Evolutionary conservation across 2,888 invertebrate genomes (phyloP).

Genomic region (Mycalesis mineus): DNA sequence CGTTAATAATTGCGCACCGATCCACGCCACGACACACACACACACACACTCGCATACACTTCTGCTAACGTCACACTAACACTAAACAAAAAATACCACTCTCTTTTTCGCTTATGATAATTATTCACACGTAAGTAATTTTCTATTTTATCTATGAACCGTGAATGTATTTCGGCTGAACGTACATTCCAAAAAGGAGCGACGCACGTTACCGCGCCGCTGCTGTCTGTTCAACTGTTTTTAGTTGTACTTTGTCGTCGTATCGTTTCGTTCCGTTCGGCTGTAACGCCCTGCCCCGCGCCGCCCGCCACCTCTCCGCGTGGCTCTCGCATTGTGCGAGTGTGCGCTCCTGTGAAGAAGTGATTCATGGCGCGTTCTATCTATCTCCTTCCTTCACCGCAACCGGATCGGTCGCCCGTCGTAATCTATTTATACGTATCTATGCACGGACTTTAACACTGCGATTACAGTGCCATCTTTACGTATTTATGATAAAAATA

Average conservation of each 20-base stretch:
- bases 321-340: conserved; percentile 34
- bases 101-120: conserved; percentile 43
- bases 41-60: conserved; percentile 57
- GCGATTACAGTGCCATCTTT: conserved; percentile 43
- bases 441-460: conserved; percentile 71
- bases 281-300: conserved; percentile 46
- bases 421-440: conserved; percentile 76
- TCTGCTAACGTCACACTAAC: conserved; percentile 56
- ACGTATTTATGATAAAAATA: conserved; percentile 29
- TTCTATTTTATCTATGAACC: conserved; percentile 47
- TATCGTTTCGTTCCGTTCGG: conserved; percentile 63
- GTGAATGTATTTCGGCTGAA: conserved; percentile 43
- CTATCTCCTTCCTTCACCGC: conserved; percentile 77
- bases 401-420: conserved; percentile 77
- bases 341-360: conserved; percentile 66
- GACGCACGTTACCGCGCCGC: conserved; percentile 62
- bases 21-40: conserved; percentile 69
- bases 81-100: conserved; percentile 35
- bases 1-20: conserved; percentile 77
- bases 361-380: conserved; percentile 78
- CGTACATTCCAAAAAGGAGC: conserved; percentile 44
- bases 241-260: conserved; percentile 64
- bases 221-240: conserved; percentile 72
- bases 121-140: conserved; percentile 41
- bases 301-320: conserved; percentile 57